Evolutionary conservation across 2,888 invertebrate genomes (phyloP).

Genomic region (Gortyna flavago): DNA sequence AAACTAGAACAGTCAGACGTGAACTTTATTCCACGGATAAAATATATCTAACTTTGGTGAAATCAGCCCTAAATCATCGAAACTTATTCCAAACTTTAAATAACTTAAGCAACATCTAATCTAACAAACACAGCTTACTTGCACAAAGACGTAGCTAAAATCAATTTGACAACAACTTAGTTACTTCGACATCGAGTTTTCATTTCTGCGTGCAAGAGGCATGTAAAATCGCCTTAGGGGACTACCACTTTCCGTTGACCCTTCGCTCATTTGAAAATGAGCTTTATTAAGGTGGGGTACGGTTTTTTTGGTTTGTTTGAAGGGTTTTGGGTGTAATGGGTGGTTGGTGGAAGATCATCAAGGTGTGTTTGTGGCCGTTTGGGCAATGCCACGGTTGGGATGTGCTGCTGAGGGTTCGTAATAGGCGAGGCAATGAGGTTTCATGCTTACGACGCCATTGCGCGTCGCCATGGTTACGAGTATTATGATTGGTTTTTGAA

Average conservation of each 20-base stretch:
- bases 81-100: not conserved
- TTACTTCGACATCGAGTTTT: slow-evolving; percentile 77
- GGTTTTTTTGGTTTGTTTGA: not conserved
- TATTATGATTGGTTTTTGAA: slow-evolving; percentile 60
- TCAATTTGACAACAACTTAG: slow-evolving; percentile 73
- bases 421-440: slow-evolving; percentile 74
- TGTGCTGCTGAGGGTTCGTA: slow-evolving; percentile 69
- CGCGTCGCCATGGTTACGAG: slow-evolving; percentile 61
- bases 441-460: slow-evolving; percentile 58
- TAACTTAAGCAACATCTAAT: slow-evolving; percentile 16
- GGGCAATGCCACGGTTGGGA: slow-evolving; percentile 61
- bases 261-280: slow-evolving; percentile 1
- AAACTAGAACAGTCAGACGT: not conserved
- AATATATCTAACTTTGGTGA: not conserved
- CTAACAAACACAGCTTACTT: slow-evolving; percentile 53
- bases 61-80: not conserved
- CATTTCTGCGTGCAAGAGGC: slow-evolving; percentile 80
- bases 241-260: slow-evolving; percentile 59
- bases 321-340: slow-evolving; percentile 26
- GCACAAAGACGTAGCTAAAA: slow-evolving; percentile 65
- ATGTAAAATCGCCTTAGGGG: slow-evolving; percentile 77
- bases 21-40: not conserved
- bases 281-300: slow-evolving; percentile 6
- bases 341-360: slow-evolving; percentile 54
- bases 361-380: slow-evolving; percentile 66